phyloP scores from a whole-genome alignment of 2,888 invertebrate species.

The Monoplex corrugatus region DNA sequence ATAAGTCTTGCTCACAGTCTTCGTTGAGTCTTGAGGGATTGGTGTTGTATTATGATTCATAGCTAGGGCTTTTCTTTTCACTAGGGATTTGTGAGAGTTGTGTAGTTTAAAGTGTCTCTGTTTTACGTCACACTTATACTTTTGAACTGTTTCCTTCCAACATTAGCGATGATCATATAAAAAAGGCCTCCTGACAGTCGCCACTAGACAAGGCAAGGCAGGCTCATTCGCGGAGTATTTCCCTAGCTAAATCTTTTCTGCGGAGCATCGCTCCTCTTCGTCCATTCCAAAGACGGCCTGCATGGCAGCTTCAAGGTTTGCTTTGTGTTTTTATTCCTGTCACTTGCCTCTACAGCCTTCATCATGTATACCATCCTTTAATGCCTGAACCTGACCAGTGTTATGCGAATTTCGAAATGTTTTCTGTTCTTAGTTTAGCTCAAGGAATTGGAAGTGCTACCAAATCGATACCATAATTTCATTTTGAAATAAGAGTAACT shows the following conservation, averaged over 20 bases:
- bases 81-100: neutral
- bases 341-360: constrained; percentile 16
- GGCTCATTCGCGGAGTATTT: constrained; percentile 59
- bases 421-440: too few relatives aligned
- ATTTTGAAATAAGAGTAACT: too few relatives aligned
- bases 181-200: constrained; percentile 70
- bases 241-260: constrained; percentile 52
- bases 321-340: constrained; percentile 47
- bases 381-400: constrained; percentile 21
- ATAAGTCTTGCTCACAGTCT: neutral
- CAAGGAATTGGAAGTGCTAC: too few relatives aligned
- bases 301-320: constrained; percentile 48
- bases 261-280: constrained; percentile 46
- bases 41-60: neutral
- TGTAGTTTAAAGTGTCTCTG: neutral
- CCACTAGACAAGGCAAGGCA: constrained; percentile 67
- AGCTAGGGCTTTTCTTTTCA: neutral
- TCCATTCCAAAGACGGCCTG: constrained; percentile 38
- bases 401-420: too few relatives aligned
- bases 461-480: too few relatives aligned
- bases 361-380: constrained; percentile 24
- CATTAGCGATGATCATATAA: constrained; percentile 75
- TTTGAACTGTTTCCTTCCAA: constrained; percentile 70
- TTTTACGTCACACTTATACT: constrained; percentile 56
- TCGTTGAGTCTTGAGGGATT: neutral